These are phyloP conservation scores for Lepidostoma basale DNA, from an alignment of 1,140 invertebrate species.

Conservation along the genomic window DNA sequence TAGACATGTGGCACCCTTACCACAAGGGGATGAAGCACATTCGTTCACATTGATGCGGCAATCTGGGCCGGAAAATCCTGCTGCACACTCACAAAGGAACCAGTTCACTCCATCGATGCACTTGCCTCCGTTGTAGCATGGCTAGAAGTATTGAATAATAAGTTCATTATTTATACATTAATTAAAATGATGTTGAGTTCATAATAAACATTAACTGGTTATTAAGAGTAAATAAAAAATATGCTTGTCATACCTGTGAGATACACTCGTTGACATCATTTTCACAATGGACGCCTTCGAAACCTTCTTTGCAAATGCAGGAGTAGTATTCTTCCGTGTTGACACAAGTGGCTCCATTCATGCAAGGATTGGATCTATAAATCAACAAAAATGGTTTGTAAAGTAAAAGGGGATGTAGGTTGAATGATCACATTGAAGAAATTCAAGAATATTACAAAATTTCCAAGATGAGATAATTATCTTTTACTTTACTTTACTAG, in stretches of 20 bases:
- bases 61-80: conserved; percentile 80
- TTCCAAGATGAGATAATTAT: neutral
- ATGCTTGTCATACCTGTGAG: conserved; percentile 42
- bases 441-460: neutral
- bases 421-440: neutral
- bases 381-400: conserved; percentile 13
- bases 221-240: neutral
- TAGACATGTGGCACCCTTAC: conserved; percentile 81
- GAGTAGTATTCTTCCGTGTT: conserved; percentile 73
- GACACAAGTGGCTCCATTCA: conserved; percentile 78
- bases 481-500: neutral
- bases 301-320: conserved; percentile 72
- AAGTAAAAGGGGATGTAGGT: neutral
- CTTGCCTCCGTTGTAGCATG: conserved; percentile 78
- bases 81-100: conserved; percentile 75
- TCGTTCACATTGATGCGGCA: conserved; percentile 80
- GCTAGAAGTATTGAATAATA: conserved; percentile 49
- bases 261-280: conserved; percentile 71
- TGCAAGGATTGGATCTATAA: conserved; percentile 66
- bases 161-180: neutral
- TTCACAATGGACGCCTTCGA: conserved; percentile 67
- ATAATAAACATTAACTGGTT: neutral
- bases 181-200: neutral
- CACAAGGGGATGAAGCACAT: conserved; percentile 81
- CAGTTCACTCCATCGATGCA: conserved; percentile 82